Evolutionary conservation across 2,797 vertebrate species (phyloP), one percentile per base, ranked within the genome.

Genomic region (Eidolon dupreanum): DNA sequence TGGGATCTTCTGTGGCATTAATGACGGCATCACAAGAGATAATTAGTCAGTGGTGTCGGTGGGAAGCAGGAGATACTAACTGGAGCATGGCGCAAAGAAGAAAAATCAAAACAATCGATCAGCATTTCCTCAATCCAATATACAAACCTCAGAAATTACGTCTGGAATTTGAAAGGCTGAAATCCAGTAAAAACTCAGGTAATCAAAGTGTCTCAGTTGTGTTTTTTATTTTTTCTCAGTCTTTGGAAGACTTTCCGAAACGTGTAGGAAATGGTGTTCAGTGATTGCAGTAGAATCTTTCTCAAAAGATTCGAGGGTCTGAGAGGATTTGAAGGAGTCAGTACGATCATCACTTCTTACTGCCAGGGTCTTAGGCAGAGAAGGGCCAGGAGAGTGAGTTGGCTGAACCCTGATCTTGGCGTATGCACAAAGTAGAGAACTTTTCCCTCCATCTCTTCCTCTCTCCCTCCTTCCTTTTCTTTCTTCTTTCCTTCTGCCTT

Each of bases 31-130:
- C 19, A 0, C 31, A 26, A 86, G 49, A 61, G 55, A 51, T 83
- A 95, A 95, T 95, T 96, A 96, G 88, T 88, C 78, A n/a, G 38
- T 36, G 55, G 75, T 85, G 63, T 73, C 88, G 79, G 88, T 53
- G 33, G 93, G 73, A 89, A 83, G 81, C 79, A 41, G n/a, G 10
- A 38, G 61, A 43, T 41, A 19, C 74, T 95, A 93, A 96, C 53
- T 66, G 75, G 51, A 61, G 43, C 63, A 36, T 2, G 24, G 70
- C 33, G 51, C 94, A 70, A 93, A 90, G 66, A 68, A 88, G 55
- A 61, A 74, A 94, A 95, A 81, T 81, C 93, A 83, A 93, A 97
- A 95, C 43, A 79, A 86, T 92, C 0, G 3, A 87, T 75, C 46
- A 38, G 15, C 36, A 43, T 86, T 93, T 96, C 36, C 73, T 74